These are phyloP conservation scores for Sphyrna mokarran DNA, from an alignment of 2,113 vertebrate species.

Conservation along the genomic window DNA sequence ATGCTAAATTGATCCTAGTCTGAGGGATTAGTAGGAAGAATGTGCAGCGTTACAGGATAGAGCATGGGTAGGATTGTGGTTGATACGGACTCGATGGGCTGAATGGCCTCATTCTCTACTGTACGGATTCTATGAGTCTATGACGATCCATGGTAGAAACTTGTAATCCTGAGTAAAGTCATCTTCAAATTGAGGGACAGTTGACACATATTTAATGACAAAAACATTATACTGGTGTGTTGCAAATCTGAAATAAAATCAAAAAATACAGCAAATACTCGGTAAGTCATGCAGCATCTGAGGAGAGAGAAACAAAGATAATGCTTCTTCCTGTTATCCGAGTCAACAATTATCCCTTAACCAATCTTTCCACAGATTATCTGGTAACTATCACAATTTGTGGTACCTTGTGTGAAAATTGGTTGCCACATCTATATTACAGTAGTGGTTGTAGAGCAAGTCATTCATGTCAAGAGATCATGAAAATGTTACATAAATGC, in stretches of 20 bases:
- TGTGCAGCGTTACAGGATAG: too few species aligned
- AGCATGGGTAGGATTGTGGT: too few species aligned
- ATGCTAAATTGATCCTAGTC: too few species aligned
- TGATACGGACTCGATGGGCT: too few species aligned
- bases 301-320: too few species aligned
- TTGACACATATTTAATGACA: too few species aligned
- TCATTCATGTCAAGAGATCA: not conserved
- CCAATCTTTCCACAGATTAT: not conserved
- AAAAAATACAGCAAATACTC: too few species aligned
- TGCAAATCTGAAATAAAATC: too few species aligned
- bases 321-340: not conserved
- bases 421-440: not conserved
- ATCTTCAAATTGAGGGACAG: not conserved
- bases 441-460: not conserved
- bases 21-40: too few species aligned
- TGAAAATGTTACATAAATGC: not conserved
- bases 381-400: not conserved
- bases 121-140: not conserved
- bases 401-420: not conserved
- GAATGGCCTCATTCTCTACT: too few species aligned
- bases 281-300: too few species aligned
- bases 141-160: not conserved
- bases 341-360: not conserved
- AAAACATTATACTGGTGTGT: too few species aligned
- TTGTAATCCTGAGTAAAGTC: not conserved